Evolutionary conservation across 2,797 vertebrate genomes (phyloP).

Genomic region (Hippoglossus hippoglossus): DNA sequence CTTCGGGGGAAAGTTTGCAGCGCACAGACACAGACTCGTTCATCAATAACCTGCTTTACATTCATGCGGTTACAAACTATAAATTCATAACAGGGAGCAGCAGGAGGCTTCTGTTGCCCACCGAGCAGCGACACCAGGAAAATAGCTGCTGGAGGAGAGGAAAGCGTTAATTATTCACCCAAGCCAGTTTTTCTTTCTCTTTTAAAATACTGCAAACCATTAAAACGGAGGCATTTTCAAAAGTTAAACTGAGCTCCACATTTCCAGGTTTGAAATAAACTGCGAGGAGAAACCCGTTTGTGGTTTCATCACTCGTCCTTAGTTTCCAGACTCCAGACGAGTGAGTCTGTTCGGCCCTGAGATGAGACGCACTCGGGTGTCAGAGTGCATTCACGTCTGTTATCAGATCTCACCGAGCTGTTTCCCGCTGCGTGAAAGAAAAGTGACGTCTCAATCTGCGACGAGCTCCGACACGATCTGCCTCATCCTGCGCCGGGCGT

Average conservation of each 20-base stretch:
- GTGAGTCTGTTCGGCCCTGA: slow-evolving; percentile 29
- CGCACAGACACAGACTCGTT: not conserved
- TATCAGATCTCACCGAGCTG: slow-evolving; percentile 19
- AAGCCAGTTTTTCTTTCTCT: slow-evolving; percentile 8
- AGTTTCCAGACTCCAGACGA: slow-evolving; percentile 22
- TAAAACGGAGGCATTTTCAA: slow-evolving; percentile 10
- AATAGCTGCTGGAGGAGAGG: slow-evolving; percentile 10
- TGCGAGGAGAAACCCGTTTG: not conserved
- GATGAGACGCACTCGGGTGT: slow-evolving; percentile 49
- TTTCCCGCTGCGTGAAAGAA: slow-evolving; percentile 1
- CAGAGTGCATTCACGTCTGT: slow-evolving; percentile 39
- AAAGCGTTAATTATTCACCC: slow-evolving; percentile 44
- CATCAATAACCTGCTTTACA: slow-evolving; percentile 47
- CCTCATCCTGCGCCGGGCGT: slow-evolving; percentile 11
- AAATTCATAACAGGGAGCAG: slow-evolving; percentile 47
- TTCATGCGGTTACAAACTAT: slow-evolving; percentile 32
- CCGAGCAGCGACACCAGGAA: slow-evolving; percentile 1
- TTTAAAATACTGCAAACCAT: slow-evolving; percentile 32
- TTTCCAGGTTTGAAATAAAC: not conserved
- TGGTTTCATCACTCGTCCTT: not conserved
- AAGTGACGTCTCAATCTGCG: slow-evolving; percentile 54
- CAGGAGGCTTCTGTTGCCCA: slow-evolving; percentile 28
- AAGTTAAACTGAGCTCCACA: slow-evolving; percentile 7
- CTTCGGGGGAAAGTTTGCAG: slow-evolving; percentile 22
- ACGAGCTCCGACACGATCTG: slow-evolving; percentile 3